Evolutionary conservation across 2,113 vertebrate species (phyloP).

Genomic region (Gulo gulo): DNA sequence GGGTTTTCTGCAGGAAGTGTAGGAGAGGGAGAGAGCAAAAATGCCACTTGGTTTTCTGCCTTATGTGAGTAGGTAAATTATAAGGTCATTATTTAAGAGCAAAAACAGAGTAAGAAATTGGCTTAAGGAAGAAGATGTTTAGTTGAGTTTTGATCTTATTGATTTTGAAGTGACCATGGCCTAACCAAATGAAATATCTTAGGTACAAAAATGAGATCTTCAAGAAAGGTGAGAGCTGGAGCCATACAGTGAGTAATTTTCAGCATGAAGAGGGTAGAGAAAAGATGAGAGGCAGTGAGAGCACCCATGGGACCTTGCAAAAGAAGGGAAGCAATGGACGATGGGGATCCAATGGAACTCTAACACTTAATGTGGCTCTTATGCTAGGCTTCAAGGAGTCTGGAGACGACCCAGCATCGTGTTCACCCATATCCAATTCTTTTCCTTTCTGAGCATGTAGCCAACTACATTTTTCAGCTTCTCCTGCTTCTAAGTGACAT

Average conservation of each 20-base stretch:
- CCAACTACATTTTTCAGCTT: not conserved
- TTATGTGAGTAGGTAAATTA: not conserved
- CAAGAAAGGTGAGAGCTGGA: not conserved
- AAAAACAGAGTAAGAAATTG: not conserved
- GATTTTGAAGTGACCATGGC: not conserved
- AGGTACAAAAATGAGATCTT: not conserved
- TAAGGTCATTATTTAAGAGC: not conserved
- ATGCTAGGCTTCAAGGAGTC: not conserved
- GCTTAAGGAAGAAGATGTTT: not conserved
- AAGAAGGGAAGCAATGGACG: not conserved
- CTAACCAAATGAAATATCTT: not conserved
- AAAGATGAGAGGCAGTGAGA: not conserved
- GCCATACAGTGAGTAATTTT: not conserved
- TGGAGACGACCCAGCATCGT: not conserved
- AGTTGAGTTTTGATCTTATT: not conserved
- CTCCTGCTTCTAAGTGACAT: not conserved
- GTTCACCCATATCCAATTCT: not conserved
- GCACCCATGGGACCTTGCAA: not conserved
- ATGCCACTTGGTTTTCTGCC: not conserved
- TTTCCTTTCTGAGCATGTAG: not conserved
- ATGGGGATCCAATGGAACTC: not conserved
- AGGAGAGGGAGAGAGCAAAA: not conserved
- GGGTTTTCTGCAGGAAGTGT: not conserved
- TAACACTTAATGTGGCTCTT: not conserved
- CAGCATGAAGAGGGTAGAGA: not conserved